Conservation (phyloP, 2,113 vertebrate genomes). For the Mirounga angustirostris region DNA sequence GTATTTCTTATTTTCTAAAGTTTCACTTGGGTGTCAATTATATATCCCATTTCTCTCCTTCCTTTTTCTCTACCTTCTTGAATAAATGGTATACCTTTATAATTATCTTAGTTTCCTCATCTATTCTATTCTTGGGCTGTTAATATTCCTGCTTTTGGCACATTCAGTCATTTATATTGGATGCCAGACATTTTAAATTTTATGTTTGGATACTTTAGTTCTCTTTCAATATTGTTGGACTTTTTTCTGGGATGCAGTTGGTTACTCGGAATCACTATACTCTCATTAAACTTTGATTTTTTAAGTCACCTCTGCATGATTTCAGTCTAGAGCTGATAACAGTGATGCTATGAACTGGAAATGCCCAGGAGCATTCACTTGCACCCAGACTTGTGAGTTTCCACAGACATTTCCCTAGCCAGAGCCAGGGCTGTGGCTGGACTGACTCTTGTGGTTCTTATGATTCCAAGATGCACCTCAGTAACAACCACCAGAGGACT, state of each 20-base stretch:
- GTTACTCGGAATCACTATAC: neutral
- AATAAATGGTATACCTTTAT: neutral
- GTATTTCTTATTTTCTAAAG: neutral
- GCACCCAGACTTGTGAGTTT: neutral
- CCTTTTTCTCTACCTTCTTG: neutral
- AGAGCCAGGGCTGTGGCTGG: too few relatives aligned
- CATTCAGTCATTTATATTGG: neutral
- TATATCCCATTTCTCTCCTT: neutral
- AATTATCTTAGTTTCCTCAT: neutral
- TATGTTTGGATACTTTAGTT: neutral
- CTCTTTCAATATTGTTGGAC: neutral
- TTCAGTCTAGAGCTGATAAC: neutral
- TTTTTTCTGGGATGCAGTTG: neutral
- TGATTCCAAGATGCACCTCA: neutral
- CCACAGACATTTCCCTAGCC: neutral
- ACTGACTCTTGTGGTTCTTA: neutral
- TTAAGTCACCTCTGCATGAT: neutral
- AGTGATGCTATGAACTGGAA: neutral
- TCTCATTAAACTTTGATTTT: neutral
- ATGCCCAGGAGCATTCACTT: neutral
- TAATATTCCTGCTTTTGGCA: neutral
- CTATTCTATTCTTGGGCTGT: neutral
- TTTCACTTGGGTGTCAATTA: neutral
- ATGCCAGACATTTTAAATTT: neutral
- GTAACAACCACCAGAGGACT: too few relatives aligned